Evolutionary conservation across 2,888 invertebrate species (phyloP), one percentile per base, ranked within the genome.

Genomic region (Nymphalis polychloros): DNA sequence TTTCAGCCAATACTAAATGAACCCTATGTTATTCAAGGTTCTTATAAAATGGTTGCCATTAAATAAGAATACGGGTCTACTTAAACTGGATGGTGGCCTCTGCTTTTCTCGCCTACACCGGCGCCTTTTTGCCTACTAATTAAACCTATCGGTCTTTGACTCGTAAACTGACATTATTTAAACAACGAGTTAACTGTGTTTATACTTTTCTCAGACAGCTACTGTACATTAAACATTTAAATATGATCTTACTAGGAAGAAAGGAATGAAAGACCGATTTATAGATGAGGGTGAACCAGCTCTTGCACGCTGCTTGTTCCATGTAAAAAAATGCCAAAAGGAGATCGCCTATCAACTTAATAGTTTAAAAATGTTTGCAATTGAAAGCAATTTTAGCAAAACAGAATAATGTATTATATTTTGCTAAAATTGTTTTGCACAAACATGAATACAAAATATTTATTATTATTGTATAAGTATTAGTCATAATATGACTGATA

Each of bases 141-240:
- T 89, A 87, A 87, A 87, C 74, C 77, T 85, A 86, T 88, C 88
- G 90, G 89, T 90, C 89, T 89, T 89, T 89, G 90, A 90, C 90
- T 85, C 82, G 27, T 75, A 68, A 73, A 70, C 73, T 76, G 75
- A 78, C 75, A 75, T 79, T 84, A 81, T 86, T 88, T 87, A 81
- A 77, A 81, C 81, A 83, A 82, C 68, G 68, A 72, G 68, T 73
- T 68, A 73, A 70, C 64, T 70, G 70, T 68, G 65, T 66, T 67
- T 62, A 48, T 64, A 65, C 63, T 60, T 73, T 70, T 72, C 65
- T 61, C 62, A 69, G 69, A 63, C 60, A 46, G 67, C 73, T 70
- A 71, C 71, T 68, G 73, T 72, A 66, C 35, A 68, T 65, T 65
- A 55, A 62, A 60, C 16, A 13, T 63, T 49, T n/a, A 49, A 63